Conservation (phyloP, 2,113 vertebrate species). For the Pangasianodon gigas region DNA sequence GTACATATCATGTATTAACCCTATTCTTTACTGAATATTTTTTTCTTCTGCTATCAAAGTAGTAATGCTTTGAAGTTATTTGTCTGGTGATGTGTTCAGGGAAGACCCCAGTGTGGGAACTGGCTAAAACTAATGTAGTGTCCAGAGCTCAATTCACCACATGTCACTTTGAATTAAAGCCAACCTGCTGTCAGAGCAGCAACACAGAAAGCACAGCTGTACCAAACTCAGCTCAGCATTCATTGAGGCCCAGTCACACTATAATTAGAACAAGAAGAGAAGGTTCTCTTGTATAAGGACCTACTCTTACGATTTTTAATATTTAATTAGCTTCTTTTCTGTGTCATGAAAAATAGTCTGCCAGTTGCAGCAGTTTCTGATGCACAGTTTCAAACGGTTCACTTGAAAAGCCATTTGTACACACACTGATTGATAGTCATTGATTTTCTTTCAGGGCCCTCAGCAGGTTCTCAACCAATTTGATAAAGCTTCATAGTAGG, state of each 20-base stretch:
- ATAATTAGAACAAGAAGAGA: neutral
- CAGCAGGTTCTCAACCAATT: neutral
- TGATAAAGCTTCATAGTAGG: neutral
- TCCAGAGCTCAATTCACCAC: neutral
- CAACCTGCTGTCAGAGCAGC: conserved; percentile 1
- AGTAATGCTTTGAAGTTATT: neutral
- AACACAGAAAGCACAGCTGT: conserved; percentile 14
- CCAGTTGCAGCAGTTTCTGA: neutral
- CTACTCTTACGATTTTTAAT: neutral
- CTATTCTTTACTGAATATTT: neutral
- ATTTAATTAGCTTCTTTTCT: neutral
- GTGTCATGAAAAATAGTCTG: neutral
- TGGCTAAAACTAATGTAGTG: neutral
- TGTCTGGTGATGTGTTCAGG: neutral
- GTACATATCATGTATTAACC: neutral
- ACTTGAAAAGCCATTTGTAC: neutral
- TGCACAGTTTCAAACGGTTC: neutral
- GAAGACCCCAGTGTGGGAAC: neutral
- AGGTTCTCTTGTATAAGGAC: neutral
- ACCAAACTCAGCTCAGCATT: neutral
- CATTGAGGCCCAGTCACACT: neutral
- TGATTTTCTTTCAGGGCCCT: neutral
- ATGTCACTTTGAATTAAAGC: conserved; percentile 15
- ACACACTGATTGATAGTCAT: neutral
- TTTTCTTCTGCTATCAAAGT: neutral